Percentiles rank a stretch among this genome's conserved stretches.
phyloP scores from a whole-genome alignment of 2,797 vertebrate species.

The Sebastolobus altivelis region DNA sequence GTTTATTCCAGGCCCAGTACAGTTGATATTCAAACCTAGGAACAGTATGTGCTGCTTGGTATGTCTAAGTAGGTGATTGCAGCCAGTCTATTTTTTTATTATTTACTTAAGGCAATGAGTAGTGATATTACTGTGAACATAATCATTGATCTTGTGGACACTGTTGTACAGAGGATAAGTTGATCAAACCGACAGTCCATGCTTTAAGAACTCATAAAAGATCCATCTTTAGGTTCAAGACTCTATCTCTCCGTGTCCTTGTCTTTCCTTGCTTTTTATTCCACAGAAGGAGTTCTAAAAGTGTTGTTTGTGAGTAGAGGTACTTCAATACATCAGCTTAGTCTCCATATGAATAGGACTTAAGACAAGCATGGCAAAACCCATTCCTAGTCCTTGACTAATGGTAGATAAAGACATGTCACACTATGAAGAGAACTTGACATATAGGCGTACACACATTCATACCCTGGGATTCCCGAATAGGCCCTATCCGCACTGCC shows the following conservation, averaged over 20 bases:
- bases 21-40: not conserved
- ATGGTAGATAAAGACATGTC: slow-evolving; percentile 8
- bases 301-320: not conserved
- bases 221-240: not conserved
- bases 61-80: not conserved
- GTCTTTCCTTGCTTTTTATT: not conserved
- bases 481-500: not conserved
- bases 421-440: slow-evolving; percentile 9
- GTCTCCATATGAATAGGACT: not conserved
- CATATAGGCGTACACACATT: not conserved
- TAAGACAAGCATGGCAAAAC: not conserved
- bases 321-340: not conserved
- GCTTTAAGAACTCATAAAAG: not conserved
- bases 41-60: slow-evolving; percentile 1
- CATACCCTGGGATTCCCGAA: not conserved
- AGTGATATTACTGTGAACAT: not conserved
- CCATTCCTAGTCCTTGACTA: not conserved
- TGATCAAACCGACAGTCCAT: not conserved
- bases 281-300: not conserved
- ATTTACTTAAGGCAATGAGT: not conserved
- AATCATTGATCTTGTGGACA: too few relatives aligned
- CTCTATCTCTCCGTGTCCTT: not conserved
- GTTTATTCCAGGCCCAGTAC: not conserved
- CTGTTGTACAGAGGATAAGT: not conserved
- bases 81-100: slow-evolving; percentile 4